Conservation (phyloP, 2,888 invertebrate genomes). For the Tortrix viridana region DNA sequence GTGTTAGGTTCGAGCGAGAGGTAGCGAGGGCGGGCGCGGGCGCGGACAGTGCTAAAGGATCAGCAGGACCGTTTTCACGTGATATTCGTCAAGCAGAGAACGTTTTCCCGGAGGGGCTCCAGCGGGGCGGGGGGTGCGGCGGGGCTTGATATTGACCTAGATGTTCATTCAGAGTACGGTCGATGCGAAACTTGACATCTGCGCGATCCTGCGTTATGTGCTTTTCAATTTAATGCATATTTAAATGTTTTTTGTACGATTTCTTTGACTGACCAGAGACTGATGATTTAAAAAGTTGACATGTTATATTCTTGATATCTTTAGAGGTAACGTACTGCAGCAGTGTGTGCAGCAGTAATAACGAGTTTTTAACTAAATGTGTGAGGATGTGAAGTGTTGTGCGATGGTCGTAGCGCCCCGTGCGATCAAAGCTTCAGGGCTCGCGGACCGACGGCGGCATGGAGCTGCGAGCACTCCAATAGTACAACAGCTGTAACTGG, state of each 20-base stretch:
- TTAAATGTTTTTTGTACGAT: constrained; percentile 19
- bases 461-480: constrained; percentile 53
- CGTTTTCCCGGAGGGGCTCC: constrained; percentile 61
- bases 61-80: constrained; percentile 60
- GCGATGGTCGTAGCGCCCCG: constrained; percentile 52
- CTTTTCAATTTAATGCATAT: constrained; percentile 60
- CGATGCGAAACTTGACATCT: constrained; percentile 84
- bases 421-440: constrained; percentile 54
- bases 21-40: constrained; percentile 1
- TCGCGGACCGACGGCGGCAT: constrained; percentile 54
- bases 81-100: constrained; percentile 66
- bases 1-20: constrained; percentile 6
- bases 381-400: constrained; percentile 61
- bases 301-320: constrained; percentile 7
- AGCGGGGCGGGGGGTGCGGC: constrained; percentile 58
- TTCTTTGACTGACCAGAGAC: constrained; percentile 8
- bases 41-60: constrained; percentile 29
- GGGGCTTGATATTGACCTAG: constrained; percentile 84
- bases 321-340: background rate
- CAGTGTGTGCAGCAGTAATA: background rate
- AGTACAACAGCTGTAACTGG: constrained; percentile 40
- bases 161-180: constrained; percentile 84
- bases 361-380: constrained; percentile 17
- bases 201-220: constrained; percentile 81
- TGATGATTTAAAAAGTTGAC: constrained; percentile 11